Percentiles rank a stretch among this genome's conserved stretches.
Conservation (phyloP, 2,113 vertebrate species). For the Indri indri region DNA sequence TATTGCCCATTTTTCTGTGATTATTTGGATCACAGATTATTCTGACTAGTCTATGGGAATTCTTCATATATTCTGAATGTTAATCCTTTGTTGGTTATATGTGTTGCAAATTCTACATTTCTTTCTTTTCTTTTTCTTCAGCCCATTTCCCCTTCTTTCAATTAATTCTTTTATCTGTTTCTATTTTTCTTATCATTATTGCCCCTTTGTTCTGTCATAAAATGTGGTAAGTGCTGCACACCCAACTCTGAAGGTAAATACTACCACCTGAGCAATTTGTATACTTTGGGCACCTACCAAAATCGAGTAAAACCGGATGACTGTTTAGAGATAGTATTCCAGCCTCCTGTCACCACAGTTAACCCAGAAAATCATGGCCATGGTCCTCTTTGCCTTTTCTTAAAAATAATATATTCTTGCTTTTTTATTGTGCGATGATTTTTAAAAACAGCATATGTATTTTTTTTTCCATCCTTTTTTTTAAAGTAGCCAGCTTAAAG, state of each 20-base stretch:
- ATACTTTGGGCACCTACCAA: not conserved
- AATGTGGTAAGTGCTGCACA: not conserved
- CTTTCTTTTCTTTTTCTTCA: not conserved
- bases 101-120: not conserved
- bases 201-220: not conserved
- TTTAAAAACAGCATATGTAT: not conserved
- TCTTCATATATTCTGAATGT: not conserved
- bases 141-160: not conserved
- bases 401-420: not conserved
- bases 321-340: not conserved
- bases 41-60: not conserved
- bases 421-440: not conserved
- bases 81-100: not conserved
- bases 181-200: not conserved
- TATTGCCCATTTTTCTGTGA: slow-evolving; percentile 11
- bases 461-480: not conserved
- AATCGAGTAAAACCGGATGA: not conserved
- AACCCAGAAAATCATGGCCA: not conserved
- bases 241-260: not conserved
- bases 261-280: not conserved
- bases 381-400: not conserved
- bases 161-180: not conserved
- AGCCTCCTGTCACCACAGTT: not conserved
- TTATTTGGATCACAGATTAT: not conserved
- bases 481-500: not conserved